Conservation (phyloP, 2,888 invertebrate genomes). For the Isotomurus palustris region DNA sequence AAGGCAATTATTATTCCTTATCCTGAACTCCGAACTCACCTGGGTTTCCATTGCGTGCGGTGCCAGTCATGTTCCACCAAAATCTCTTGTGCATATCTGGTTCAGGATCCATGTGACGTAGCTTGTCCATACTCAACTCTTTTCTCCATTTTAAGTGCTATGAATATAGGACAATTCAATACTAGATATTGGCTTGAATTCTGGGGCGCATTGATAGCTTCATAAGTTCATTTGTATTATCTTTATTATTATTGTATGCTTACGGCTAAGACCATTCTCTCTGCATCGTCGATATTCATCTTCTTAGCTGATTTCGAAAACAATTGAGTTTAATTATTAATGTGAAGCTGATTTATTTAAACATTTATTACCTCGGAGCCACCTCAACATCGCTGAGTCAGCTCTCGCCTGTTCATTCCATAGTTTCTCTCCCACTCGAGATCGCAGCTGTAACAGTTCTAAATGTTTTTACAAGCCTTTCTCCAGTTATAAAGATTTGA, state of each 20-base stretch:
- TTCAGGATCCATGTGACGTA: not conserved
- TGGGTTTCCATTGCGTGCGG: constrained; percentile 1
- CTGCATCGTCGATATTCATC: constrained; percentile 5
- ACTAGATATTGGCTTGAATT: too few relatives aligned
- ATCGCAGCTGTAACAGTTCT: not conserved
- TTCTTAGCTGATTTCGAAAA: not conserved
- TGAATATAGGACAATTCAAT: not conserved
- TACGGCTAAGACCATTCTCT: not conserved
- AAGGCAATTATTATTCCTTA: too few relatives aligned
- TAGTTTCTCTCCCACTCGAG: not conserved
- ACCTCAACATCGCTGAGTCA: constrained; percentile 1
- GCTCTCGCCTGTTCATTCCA: constrained; percentile 7
- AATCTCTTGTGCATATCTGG: constrained; percentile 1
- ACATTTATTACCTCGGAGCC: constrained; percentile 5
- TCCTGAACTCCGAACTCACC: too few relatives aligned
- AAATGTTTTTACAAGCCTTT: too few relatives aligned
- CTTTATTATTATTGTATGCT: too few relatives aligned
- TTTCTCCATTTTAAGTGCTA: constrained; percentile 5
- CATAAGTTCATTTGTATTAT: too few relatives aligned
- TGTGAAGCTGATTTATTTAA: not conserved
- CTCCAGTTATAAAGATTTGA: too few relatives aligned
- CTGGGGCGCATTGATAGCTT: too few relatives aligned
- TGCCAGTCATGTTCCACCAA: constrained; percentile 1
- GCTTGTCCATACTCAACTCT: constrained; percentile 1
- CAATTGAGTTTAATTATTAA: too few relatives aligned